Conservation (phyloP, 2,888 invertebrate species). For the Sphinx pinastri region DNA sequence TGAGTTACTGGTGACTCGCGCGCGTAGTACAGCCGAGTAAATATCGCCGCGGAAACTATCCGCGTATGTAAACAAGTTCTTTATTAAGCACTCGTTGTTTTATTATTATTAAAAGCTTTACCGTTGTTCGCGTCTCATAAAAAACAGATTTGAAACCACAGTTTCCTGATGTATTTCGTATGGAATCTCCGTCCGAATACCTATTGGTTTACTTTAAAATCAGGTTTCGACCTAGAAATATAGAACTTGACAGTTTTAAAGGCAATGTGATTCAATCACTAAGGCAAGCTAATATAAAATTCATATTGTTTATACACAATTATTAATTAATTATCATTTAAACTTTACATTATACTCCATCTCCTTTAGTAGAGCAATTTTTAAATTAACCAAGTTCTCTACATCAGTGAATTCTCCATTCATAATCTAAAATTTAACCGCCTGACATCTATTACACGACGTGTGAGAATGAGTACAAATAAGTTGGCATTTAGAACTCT, state of each 20-base stretch:
- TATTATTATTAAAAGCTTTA: too few species aligned
- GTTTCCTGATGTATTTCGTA: too few species aligned
- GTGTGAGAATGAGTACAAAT: slow-evolving; percentile 10
- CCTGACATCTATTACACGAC: not conserved
- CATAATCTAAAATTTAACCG: not conserved
- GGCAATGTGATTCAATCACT: too few species aligned
- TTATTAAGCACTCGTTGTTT: not conserved
- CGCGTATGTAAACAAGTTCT: not conserved
- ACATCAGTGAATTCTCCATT: not conserved
- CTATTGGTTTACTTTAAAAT: too few species aligned
- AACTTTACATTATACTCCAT: not conserved
- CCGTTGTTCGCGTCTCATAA: too few species aligned
- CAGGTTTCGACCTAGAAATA: too few species aligned
- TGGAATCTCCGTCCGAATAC: too few species aligned
- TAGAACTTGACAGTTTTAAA: too few species aligned
- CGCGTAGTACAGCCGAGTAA: not conserved
- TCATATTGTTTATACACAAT: too few species aligned
- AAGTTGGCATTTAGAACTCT: not conserved
- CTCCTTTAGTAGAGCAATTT: not conserved
- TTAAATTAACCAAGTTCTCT: not conserved
- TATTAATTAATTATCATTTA: not conserved
- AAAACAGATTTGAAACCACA: too few species aligned
- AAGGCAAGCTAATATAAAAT: too few species aligned
- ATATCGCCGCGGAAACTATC: not conserved
- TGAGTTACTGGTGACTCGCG: slow-evolving; percentile 9